phyloP scores from a whole-genome alignment of 2,113 vertebrate genomes.

The Pardalotus punctatus region DNA sequence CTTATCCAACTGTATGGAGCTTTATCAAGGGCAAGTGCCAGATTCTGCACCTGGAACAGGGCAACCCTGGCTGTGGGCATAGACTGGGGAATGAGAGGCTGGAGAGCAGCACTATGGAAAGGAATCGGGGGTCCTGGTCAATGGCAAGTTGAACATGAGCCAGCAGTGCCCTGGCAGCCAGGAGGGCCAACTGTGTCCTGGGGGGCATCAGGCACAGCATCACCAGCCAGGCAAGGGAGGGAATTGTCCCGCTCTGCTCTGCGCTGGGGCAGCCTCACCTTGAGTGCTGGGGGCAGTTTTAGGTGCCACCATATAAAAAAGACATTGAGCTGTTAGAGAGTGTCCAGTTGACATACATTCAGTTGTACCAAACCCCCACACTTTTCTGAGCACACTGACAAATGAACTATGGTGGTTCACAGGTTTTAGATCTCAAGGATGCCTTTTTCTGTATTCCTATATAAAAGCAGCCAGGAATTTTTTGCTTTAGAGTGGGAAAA shows the following conservation, averaged over 20 bases:
- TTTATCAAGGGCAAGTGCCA: not conserved
- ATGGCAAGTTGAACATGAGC: not conserved
- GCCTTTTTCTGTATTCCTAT: too few relatives aligned
- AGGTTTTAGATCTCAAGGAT: too few relatives aligned
- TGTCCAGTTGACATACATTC: too few relatives aligned
- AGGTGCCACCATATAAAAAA: not conserved
- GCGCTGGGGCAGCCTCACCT: not conserved
- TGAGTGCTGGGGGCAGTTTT: not conserved
- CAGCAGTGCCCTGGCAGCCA: not conserved
- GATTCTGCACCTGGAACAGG: not conserved
- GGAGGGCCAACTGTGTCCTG: not conserved
- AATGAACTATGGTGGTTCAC: too few relatives aligned
- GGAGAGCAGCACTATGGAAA: not conserved
- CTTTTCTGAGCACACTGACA: too few relatives aligned
- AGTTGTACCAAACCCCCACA: too few relatives aligned
- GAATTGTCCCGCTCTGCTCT: not conserved
- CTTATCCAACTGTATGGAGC: not conserved
- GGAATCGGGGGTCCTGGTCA: not conserved
- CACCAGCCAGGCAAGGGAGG: fast-evolving
- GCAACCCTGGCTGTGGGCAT: not conserved
- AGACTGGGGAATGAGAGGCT: not conserved
- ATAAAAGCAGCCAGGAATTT: too few relatives aligned
- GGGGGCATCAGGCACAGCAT: not conserved
- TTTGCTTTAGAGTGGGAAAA: too few relatives aligned
- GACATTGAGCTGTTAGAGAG: not conserved